phyloP scores from a whole-genome alignment of 2,113 vertebrate genomes.

The Pongo pygmaeus region DNA sequence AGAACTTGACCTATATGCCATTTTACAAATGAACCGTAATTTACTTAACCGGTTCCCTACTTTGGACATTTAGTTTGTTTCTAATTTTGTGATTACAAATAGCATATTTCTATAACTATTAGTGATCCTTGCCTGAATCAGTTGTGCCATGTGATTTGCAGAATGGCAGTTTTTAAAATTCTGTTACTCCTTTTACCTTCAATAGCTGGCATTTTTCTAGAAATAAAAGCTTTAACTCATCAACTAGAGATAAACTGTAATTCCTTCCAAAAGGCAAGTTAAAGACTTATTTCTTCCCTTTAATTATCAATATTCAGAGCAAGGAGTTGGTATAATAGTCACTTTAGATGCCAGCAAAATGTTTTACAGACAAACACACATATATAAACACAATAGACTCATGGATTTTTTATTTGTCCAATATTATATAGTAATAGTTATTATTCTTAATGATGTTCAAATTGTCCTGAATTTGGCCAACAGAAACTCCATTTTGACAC shows the following conservation, averaged over 20 bases:
- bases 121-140: background rate
- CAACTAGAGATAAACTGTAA: background rate
- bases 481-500: background rate
- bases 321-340: background rate
- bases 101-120: background rate
- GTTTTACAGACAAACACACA: background rate
- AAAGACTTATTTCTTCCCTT: background rate
- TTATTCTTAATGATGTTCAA: background rate
- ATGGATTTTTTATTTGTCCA: background rate
- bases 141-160: background rate
- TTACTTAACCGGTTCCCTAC: background rate
- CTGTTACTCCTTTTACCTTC: background rate
- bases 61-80: background rate
- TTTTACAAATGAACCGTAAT: background rate
- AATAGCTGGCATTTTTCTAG: background rate
- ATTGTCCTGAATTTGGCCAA: background rate
- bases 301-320: background rate
- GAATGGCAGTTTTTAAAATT: background rate
- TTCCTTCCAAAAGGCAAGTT: background rate
- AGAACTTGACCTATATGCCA: background rate
- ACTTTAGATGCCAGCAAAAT: background rate
- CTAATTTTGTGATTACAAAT: background rate
- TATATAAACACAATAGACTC: background rate
- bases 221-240: background rate
- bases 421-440: background rate